These are phyloP conservation scores for Micromussa lordhowensis DNA, from an alignment of 92 coral and sea anemone species.

Conservation along the genomic window DNA sequence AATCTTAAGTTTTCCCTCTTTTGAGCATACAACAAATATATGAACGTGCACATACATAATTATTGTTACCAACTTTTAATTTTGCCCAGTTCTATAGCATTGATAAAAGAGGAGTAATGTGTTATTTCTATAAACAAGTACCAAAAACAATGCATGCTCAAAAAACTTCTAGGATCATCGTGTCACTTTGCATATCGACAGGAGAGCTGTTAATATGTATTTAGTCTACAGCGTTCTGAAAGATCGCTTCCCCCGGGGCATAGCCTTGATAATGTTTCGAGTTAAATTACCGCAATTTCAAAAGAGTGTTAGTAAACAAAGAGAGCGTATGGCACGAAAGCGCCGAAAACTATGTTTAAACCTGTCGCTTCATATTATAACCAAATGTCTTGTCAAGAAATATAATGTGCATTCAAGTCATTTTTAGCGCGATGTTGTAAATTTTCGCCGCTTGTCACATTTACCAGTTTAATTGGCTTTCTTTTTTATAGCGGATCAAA, in stretches of 20 bases:
- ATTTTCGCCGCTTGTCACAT: background rate
- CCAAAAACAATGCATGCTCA: too few relatives aligned
- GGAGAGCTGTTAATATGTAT: too few relatives aligned
- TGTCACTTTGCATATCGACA: too few relatives aligned
- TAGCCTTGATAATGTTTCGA: background rate
- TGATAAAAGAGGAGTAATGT: background rate
- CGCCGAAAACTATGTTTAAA: background rate
- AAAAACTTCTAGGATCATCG: too few relatives aligned
- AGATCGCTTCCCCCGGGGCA: background rate
- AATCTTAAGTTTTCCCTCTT: background rate
- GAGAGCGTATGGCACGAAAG: background rate
- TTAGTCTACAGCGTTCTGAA: background rate
- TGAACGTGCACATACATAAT: background rate
- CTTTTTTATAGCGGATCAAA: too few relatives aligned
- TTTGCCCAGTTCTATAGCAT: background rate
- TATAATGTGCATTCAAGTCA: background rate
- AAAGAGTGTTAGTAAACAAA: background rate
- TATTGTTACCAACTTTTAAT: background rate
- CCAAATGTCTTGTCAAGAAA: background rate
- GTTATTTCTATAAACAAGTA: too few relatives aligned
- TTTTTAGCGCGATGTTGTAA: background rate
- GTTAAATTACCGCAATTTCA: background rate
- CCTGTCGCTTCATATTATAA: background rate
- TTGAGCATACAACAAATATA: background rate
- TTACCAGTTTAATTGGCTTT: background rate